These are phyloP conservation scores for Synaphobranchus kaupii DNA, from an alignment of 2,797 vertebrate genomes.

Conservation along the genomic window DNA sequence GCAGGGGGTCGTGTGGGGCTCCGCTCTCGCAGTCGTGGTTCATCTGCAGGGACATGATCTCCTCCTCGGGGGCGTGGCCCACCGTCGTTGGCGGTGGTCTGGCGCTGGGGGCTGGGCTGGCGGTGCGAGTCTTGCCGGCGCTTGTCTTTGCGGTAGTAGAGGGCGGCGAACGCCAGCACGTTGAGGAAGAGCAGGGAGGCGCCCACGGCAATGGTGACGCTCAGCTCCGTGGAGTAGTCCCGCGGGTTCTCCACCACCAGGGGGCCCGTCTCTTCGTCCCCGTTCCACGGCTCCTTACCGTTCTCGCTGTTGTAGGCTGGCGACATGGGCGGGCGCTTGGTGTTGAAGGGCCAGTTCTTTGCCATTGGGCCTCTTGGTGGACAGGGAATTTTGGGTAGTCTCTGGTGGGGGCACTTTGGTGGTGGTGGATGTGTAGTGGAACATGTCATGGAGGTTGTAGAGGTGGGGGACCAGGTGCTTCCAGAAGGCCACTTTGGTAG, in stretches of 20 bases:
- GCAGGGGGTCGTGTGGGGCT: constrained; percentile 78
- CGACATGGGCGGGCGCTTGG: constrained; percentile 92
- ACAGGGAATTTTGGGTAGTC: constrained; percentile 91
- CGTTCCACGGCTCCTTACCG: constrained; percentile 85
- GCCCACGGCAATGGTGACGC: constrained; percentile 95
- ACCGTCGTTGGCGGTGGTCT: constrained; percentile 81
- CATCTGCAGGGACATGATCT: constrained; percentile 94
- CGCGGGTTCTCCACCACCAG: constrained; percentile 91
- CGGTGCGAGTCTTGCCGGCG: constrained; percentile 87
- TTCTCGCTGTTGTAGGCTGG: constrained; percentile 90
- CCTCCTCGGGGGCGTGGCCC: constrained; percentile 85
- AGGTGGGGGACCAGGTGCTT: constrained; percentile 97
- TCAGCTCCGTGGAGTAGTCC: constrained; percentile 97
- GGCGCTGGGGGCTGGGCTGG: constrained; percentile 88
- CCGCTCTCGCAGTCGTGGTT: constrained; percentile 91
- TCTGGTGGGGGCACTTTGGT: constrained; percentile 96
- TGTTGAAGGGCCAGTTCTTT: constrained; percentile 86
- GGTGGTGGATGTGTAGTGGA: constrained; percentile 97
- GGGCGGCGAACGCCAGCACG: constrained; percentile 91
- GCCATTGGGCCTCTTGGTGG: constrained; percentile 88
- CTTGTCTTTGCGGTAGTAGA: constrained; percentile 99
- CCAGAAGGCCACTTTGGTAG: constrained; percentile 99
- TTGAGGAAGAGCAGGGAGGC: constrained; percentile 97
- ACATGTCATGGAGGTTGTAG: constrained; percentile 98
- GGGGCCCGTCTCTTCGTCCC: constrained; percentile 82